Evolutionary conservation across 2,888 invertebrate species (phyloP).

Genomic region (Pheosia tremula): DNA sequence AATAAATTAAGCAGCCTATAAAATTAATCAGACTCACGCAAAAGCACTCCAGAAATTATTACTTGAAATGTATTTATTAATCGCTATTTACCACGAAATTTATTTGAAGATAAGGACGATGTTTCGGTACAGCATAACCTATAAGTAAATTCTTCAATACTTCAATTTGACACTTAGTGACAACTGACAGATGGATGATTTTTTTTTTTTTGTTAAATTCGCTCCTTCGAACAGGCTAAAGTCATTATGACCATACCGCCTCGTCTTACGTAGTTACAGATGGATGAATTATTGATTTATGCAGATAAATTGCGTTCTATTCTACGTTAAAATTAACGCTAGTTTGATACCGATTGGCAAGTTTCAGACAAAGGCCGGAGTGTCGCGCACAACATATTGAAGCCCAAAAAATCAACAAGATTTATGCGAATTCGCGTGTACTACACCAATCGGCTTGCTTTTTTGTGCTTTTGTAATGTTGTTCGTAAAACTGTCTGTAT

Average conservation of each 20-base stretch:
- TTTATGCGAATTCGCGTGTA: too few relatives aligned
- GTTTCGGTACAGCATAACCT: constrained; percentile 21
- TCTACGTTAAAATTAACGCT: not conserved
- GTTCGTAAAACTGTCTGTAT: too few relatives aligned
- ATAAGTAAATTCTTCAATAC: not conserved
- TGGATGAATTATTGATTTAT: not conserved
- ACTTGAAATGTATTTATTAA: constrained; percentile 25
- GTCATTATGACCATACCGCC: too few relatives aligned
- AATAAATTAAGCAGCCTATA: constrained; percentile 4
- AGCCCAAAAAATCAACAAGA: too few relatives aligned
- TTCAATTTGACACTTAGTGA: not conserved
- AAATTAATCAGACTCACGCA: constrained; percentile 31
- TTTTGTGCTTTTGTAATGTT: too few relatives aligned
- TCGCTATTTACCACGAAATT: constrained; percentile 28
- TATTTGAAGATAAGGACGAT: constrained; percentile 16
- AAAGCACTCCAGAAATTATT: constrained; percentile 39
- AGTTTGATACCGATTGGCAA: too few relatives aligned
- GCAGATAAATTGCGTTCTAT: not conserved
- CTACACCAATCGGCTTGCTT: too few relatives aligned
- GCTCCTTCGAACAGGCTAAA: too few relatives aligned
- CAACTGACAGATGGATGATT: not conserved
- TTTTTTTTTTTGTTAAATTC: too few relatives aligned
- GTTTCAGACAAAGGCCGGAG: too few relatives aligned
- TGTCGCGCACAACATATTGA: too few relatives aligned
- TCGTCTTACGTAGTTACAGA: too few relatives aligned